These are phyloP conservation scores for Harpegnathos saltator DNA, from an alignment of 1,140 invertebrate genomes.

Conservation along the genomic window DNA sequence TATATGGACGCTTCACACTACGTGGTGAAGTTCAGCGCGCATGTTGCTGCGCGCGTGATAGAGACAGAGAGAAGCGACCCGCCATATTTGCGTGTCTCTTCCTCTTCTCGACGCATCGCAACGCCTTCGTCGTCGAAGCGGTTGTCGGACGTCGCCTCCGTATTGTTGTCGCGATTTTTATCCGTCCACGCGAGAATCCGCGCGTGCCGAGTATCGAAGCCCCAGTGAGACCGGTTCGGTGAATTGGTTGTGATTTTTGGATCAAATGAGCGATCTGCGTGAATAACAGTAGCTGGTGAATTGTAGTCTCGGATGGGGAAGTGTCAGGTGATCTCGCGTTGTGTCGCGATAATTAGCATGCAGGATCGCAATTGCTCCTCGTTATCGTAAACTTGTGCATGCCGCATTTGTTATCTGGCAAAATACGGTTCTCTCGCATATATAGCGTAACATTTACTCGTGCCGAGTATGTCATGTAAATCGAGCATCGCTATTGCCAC, in stretches of 20 bases:
- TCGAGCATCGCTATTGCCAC: no score
- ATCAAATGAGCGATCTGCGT: no score
- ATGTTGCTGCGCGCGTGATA: conserved; percentile 12
- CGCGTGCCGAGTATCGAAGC: no score
- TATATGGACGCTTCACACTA: neutral
- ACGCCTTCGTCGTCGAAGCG: conserved; percentile 6
- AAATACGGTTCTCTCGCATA: no score
- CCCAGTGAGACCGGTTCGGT: neutral
- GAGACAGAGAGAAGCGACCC: neutral
- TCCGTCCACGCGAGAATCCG: neutral
- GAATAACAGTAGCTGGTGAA: neutral
- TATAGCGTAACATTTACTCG: no score
- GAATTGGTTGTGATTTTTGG: neutral
- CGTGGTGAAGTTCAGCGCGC: conserved; percentile 44
- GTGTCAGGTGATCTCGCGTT: neutral
- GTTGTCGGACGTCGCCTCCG: conserved; percentile 21
- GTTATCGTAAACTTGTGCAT: no score
- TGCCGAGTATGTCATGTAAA: no score
- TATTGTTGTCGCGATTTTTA: neutral
- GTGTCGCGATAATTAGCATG: neutral
- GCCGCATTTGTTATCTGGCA: no score
- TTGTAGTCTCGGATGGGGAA: neutral
- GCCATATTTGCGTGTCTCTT: conserved; percentile 23
- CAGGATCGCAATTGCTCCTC: neutral
- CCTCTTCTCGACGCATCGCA: neutral